Conservation (phyloP, 2,888 invertebrate genomes). For the Himalopsyche anomala region DNA sequence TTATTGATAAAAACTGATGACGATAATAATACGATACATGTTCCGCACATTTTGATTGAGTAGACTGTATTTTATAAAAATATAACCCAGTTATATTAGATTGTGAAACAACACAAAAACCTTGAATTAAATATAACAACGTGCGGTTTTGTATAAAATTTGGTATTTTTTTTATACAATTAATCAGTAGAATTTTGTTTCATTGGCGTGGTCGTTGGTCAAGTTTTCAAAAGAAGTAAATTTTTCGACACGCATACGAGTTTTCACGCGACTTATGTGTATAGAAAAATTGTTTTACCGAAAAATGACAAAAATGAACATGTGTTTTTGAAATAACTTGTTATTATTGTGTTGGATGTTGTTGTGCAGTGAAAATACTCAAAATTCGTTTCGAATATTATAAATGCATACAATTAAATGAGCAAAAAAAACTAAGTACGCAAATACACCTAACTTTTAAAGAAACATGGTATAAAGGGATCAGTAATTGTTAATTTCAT, state of each 20-base stretch:
- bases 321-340: constrained; percentile 34
- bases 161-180: constrained; percentile 1
- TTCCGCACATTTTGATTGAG: no score
- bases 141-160: constrained; percentile 9
- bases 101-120: constrained; percentile 20
- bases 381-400: no score
- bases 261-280: constrained; percentile 12
- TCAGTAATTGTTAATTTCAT: no score
- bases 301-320: constrained; percentile 41
- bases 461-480: no score
- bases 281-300: neutral
- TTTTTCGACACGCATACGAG: constrained; percentile 7
- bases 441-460: no score
- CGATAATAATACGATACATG: no score
- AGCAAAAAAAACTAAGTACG: no score
- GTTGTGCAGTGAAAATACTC: no score
- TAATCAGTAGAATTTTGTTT: constrained; percentile 37
- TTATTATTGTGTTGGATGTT: neutral
- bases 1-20: no score
- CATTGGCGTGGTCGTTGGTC: constrained; percentile 33
- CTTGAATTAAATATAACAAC: constrained; percentile 18
- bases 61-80: no score
- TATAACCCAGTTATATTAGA: neutral
- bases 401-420: no score
- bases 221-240: constrained; percentile 12